Base-by-base conservation (phyloP, 2,113 vertebrate genomes). In the Semnopithecus entellus region DNA sequence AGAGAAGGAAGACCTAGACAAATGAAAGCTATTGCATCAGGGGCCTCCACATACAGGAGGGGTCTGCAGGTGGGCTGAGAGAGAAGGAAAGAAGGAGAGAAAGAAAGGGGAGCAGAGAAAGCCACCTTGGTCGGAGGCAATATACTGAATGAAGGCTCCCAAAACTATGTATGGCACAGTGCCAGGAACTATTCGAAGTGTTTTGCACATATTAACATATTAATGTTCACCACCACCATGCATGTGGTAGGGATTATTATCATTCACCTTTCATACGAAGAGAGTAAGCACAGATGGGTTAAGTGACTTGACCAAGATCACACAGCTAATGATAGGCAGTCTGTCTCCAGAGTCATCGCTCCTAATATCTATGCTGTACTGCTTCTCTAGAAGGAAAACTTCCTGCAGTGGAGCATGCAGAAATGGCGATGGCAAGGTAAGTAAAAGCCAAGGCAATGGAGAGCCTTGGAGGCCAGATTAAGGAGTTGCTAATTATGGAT, bases 231-330 rank as follows among this genome's bases (percentile, higher is more conserved):
- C 9, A 35, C 20, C 12, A 7, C 5, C 17, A 20, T n/a, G 82
- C 23, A 35, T 12, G 25, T 80, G 84, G 12, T 79, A 66, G 27
- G 76, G 23, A 93, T 61, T 73, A 45, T 57, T 92, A 66, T 66
- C 91, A 52, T 22, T 96, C 27, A 61, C 8, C 7, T 97, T 90
- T 88, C 50, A 40, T 55, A 81, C 52, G 81, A 94, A 83, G 45
- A 93, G 85, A 93, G 3, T 80, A 83, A 95, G 43, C 75, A 79
- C 55, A 61, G 45, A 72, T 32, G 86, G 50, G 55, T 82, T 87
- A 73, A 88, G 64, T 40, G 87, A 40, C 57, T 75, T 94, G 79
- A 94, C 45, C 32, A 85, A 95, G 73, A n/a, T 85, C 83, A 86
- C 59, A 89, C 3, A 59, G 66, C 43, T 91, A 80, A 88, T 72